Percentiles rank a stretch among this genome's conserved stretches.
phyloP scores from a whole-genome alignment of 2,113 vertebrate species.

The Mustelus asterias region DNA sequence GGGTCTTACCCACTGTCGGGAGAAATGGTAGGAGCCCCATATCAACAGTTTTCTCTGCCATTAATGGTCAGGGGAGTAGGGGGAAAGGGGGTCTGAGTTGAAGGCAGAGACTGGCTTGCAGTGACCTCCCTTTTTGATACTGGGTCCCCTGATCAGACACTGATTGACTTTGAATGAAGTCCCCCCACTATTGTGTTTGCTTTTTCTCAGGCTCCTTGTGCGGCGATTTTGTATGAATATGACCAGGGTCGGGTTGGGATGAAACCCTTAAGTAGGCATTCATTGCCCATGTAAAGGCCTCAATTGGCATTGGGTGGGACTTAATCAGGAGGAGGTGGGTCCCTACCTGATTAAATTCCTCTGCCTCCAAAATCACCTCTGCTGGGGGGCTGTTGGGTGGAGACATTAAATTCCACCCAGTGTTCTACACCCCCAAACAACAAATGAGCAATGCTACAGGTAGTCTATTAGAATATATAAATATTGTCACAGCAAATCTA shows the following conservation, averaged over 20 bases:
- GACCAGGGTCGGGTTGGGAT: neutral
- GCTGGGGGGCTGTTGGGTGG: too few species aligned
- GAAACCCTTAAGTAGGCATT: neutral
- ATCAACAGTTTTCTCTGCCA: neutral
- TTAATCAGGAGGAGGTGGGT: neutral
- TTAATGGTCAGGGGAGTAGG: neutral
- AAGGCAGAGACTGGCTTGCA: neutral
- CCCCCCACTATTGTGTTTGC: too few species aligned
- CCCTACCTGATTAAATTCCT: neutral
- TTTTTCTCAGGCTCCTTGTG: too few species aligned
- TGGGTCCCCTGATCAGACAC: neutral
- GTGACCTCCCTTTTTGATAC: too few species aligned
- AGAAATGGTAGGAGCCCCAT: neutral
- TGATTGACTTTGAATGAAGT: neutral
- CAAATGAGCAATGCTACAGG: neutral
- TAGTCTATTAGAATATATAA: neutral
- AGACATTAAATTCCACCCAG: neutral
- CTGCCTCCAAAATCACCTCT: too few species aligned
- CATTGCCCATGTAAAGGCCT: neutral
- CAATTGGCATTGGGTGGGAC: neutral
- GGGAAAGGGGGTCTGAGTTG: neutral
- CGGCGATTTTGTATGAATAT: neutral
- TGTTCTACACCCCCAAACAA: neutral
- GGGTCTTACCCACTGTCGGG: neutral
- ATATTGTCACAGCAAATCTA: neutral